phyloP scores from a whole-genome alignment of 2,888 invertebrate species.

The Nasonovia ribisnigri region DNA sequence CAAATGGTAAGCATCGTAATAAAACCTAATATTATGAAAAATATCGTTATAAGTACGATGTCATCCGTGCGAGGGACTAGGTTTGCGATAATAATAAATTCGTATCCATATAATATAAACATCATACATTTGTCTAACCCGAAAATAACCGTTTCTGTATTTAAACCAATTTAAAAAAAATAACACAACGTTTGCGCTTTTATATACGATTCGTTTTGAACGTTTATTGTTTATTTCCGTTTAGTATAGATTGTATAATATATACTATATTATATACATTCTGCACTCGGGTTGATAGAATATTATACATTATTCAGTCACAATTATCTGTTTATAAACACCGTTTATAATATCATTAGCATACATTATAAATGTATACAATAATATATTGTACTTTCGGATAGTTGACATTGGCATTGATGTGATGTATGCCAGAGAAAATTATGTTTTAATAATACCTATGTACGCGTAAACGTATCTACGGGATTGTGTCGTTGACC shows the following conservation, averaged over 20 bases:
- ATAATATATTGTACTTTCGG: neutral
- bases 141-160: neutral
- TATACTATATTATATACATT: neutral
- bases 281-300: neutral
- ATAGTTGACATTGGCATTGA: constrained; percentile 43
- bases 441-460: neutral
- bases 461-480: neutral
- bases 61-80: neutral
- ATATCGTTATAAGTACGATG: neutral
- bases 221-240: neutral
- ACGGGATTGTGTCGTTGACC: constrained; percentile 3
- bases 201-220: neutral
- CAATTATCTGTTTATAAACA: constrained; percentile 25
- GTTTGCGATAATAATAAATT: neutral
- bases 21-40: neutral
- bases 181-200: too few species aligned
- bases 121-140: neutral
- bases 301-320: neutral
- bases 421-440: constrained; percentile 18
- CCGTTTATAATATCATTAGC: constrained; percentile 21
- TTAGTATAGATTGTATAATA: neutral
- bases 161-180: neutral
- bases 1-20: constrained; percentile 47
- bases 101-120: neutral
- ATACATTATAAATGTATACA: neutral